phyloP scores from a whole-genome alignment of 2,113 vertebrate genomes.

The Coturnix japonica region DNA sequence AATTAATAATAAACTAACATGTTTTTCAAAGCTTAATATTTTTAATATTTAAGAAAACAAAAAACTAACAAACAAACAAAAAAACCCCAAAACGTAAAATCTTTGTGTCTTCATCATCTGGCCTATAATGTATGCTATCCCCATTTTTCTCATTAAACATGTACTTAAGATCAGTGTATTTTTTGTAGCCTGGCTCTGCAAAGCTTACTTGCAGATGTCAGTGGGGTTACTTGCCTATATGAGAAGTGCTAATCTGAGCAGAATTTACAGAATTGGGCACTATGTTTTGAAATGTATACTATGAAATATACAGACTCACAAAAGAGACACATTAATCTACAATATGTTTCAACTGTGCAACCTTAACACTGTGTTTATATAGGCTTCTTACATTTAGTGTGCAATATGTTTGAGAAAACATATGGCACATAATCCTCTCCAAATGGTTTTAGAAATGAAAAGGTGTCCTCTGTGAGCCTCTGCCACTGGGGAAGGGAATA shows the following conservation, averaged over 20 bases:
- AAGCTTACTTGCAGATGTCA: not conserved
- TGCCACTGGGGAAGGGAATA: not conserved
- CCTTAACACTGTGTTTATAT: not conserved
- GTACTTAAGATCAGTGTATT: not conserved
- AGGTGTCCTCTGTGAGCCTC: constrained; percentile 33
- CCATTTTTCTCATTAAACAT: not conserved
- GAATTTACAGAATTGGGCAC: not conserved
- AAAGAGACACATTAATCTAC: not conserved
- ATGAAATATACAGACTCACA: not conserved
- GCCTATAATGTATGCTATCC: not conserved
- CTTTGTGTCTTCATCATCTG: not conserved
- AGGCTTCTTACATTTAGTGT: not conserved
- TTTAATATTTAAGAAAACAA: not conserved
- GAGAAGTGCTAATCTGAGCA: not conserved
- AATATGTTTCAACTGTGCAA: not conserved
- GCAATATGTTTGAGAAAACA: constrained; percentile 23
- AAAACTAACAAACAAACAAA: too few species aligned
- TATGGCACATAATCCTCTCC: constrained; percentile 34
- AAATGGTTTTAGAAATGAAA: constrained; percentile 52
- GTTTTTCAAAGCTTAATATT: not conserved
- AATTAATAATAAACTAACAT: not conserved
- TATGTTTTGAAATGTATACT: not conserved
- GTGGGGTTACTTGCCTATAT: not conserved
- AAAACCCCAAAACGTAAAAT: not conserved
- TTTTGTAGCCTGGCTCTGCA: not conserved